Evolutionary conservation across 2,888 invertebrate species (phyloP).

Genomic region (Crioceris asparagi): DNA sequence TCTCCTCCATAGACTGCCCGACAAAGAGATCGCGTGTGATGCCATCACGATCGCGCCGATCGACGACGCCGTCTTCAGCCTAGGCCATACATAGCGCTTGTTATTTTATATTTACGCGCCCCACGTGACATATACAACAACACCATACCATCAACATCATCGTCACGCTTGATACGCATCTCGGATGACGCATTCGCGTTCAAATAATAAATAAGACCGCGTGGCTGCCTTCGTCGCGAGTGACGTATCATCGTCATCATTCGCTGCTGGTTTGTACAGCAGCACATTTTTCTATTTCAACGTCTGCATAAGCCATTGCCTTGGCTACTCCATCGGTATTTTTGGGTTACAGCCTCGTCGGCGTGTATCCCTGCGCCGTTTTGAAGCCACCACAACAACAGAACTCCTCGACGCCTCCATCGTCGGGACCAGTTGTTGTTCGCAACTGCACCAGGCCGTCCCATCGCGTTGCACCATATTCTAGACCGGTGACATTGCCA

Average conservation of each 20-base stretch:
- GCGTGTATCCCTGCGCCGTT: slow-evolving; percentile 46
- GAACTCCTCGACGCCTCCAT: slow-evolving; percentile 9
- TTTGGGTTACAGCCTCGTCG: slow-evolving; percentile 45
- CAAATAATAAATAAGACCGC: no score
- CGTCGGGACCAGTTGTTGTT: slow-evolving; percentile 13
- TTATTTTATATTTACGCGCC: no score
- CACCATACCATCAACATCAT: no score
- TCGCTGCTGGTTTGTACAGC: background rate
- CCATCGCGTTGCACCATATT: slow-evolving; percentile 19
- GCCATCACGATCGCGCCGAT: background rate
- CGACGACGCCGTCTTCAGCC: background rate
- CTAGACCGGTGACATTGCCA: slow-evolving; percentile 19
- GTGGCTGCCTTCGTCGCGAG: background rate
- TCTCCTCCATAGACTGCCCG: no score
- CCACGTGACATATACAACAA: no score
- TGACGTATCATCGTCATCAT: background rate
- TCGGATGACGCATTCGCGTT: background rate
- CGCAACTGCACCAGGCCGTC: slow-evolving; percentile 17
- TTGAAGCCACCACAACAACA: slow-evolving; percentile 35
- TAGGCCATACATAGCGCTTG: no score
- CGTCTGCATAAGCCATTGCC: slow-evolving; percentile 32
- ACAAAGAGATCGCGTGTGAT: no score
- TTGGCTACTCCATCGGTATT: slow-evolving; percentile 39
- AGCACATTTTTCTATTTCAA: no score
- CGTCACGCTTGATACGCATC: no score